These are phyloP conservation scores for Sussaba pulchella DNA, from an alignment of 2,888 invertebrate genomes.

Conservation along the genomic window DNA sequence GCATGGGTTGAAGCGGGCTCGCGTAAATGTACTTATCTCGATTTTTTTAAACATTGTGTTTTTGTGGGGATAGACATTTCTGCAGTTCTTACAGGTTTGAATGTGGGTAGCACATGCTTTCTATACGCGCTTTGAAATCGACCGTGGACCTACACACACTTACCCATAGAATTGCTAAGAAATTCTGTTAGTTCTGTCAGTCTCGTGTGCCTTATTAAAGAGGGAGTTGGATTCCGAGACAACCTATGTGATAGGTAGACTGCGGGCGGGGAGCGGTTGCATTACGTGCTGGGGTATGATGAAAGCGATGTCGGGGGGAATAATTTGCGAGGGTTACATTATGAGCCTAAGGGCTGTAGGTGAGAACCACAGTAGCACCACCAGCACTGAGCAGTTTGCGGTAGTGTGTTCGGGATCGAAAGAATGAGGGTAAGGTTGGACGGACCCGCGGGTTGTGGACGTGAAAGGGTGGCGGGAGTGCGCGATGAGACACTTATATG, in stretches of 20 bases:
- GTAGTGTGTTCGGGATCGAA: conserved; percentile 18
- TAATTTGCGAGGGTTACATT: conserved; percentile 70
- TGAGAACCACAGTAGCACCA: conserved; percentile 33
- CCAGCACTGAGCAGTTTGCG: conserved; percentile 5
- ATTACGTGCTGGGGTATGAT: conserved; percentile 54
- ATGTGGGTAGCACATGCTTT: background rate
- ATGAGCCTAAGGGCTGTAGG: conserved; percentile 38
- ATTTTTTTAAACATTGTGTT: too few species aligned
- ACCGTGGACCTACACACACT: too few species aligned
- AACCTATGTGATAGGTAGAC: conserved; percentile 47
- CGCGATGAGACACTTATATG: conserved; percentile 44
- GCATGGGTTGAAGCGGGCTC: too few species aligned
- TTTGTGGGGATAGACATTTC: too few species aligned
- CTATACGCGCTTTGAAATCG: background rate
- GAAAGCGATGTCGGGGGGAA: conserved; percentile 62
- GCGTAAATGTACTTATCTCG: too few species aligned
- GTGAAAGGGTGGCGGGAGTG: conserved; percentile 30
- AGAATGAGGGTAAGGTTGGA: conserved; percentile 36
- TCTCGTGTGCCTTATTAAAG: conserved; percentile 22
- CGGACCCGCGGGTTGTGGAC: conserved; percentile 43
- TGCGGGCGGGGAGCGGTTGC: conserved; percentile 43
- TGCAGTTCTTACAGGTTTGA: too few species aligned
- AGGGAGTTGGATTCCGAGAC: conserved; percentile 36
- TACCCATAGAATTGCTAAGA: background rate
- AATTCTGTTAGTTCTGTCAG: conserved; percentile 26